phyloP scores from a whole-genome alignment of 92 coral and sea anemone genomes.

The Siderastrea radians region DNA sequence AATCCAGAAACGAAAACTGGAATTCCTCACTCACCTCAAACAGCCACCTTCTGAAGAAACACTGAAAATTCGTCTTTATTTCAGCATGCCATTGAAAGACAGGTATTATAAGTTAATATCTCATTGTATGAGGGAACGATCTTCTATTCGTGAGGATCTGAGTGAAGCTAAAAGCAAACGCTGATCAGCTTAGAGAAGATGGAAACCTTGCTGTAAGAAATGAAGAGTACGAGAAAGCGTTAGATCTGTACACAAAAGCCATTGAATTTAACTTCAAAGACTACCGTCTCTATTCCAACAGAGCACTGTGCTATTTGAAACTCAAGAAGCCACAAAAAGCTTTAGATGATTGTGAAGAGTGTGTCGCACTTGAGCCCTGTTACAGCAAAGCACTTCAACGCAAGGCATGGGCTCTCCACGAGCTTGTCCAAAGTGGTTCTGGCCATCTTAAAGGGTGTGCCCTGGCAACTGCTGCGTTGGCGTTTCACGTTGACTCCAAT shows the following conservation, averaged over 20 bases:
- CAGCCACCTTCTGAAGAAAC: constrained; percentile 41
- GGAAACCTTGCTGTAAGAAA: constrained; percentile 68
- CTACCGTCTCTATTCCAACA: constrained; percentile 42
- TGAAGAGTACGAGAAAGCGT: constrained; percentile 51
- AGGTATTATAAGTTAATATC: constrained; percentile 55
- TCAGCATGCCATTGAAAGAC: constrained; percentile 62
- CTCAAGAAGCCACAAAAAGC: constrained; percentile 72
- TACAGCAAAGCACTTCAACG: too few species aligned
- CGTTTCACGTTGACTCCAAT: constrained; percentile 56
- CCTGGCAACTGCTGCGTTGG: constrained; percentile 72
- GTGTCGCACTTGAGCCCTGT: constrained; percentile 61
- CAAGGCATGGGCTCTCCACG: constrained; percentile 74
- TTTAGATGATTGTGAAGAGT: constrained; percentile 71
- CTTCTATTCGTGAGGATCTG: neutral
- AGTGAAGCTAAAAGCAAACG: neutral
- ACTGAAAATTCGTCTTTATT: constrained; percentile 34
- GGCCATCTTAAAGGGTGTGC: constrained; percentile 31
- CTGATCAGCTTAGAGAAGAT: constrained; percentile 55
- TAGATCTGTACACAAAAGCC: constrained; percentile 49
- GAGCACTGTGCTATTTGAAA: too few species aligned
- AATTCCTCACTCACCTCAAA: constrained; percentile 24
- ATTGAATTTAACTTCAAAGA: constrained; percentile 50
- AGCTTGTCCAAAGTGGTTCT: constrained; percentile 40
- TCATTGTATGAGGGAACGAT: constrained; percentile 56
- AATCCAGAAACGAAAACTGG: constrained; percentile 47